phyloP scores from a whole-genome alignment of 2,113 vertebrate species.

The Coptodon rendalli region DNA sequence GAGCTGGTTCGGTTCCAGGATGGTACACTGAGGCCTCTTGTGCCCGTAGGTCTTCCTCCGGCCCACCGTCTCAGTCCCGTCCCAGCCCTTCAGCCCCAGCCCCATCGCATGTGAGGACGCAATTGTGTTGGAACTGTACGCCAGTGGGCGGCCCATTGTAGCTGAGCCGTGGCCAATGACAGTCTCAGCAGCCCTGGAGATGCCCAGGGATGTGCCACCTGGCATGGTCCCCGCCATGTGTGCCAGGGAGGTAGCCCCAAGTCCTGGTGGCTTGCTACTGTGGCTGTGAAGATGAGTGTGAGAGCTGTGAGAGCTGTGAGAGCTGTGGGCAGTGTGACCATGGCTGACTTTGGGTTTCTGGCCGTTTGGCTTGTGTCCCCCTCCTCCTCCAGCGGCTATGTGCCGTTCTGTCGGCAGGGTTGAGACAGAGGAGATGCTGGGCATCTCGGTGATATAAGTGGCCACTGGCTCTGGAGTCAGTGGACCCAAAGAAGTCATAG shows the following conservation, averaged over 20 bases:
- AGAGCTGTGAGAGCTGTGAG: constrained; percentile 42
- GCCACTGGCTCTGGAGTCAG: constrained; percentile 80
- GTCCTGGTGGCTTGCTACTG: constrained; percentile 62
- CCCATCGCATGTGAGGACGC: constrained; percentile 56
- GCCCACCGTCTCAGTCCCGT: constrained; percentile 85
- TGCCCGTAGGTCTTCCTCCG: constrained; percentile 82
- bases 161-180: constrained; percentile 47
- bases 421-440: constrained; percentile 61
- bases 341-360: constrained; percentile 78
- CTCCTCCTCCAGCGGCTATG: constrained; percentile 8
- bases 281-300: constrained; percentile 55
- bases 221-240: constrained; percentile 67
- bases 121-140: constrained; percentile 85
- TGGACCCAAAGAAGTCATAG: constrained; percentile 61
- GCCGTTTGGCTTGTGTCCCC: constrained; percentile 78
- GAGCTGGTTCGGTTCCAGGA: constrained; percentile 84
- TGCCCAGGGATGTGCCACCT: constrained; percentile 55
- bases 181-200: constrained; percentile 51
- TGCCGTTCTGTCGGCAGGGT: constrained; percentile 59
- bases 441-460: constrained; percentile 83
- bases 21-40: constrained; percentile 82
- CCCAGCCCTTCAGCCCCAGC: constrained; percentile 82
- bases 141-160: constrained; percentile 78
- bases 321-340: constrained; percentile 35
- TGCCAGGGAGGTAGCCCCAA: constrained; percentile 51